Percentiles rank a stretch among this genome's conserved stretches.
These are phyloP conservation scores for Ceryle rudis DNA, from an alignment of 2,797 vertebrate species.

Conservation along the genomic window DNA sequence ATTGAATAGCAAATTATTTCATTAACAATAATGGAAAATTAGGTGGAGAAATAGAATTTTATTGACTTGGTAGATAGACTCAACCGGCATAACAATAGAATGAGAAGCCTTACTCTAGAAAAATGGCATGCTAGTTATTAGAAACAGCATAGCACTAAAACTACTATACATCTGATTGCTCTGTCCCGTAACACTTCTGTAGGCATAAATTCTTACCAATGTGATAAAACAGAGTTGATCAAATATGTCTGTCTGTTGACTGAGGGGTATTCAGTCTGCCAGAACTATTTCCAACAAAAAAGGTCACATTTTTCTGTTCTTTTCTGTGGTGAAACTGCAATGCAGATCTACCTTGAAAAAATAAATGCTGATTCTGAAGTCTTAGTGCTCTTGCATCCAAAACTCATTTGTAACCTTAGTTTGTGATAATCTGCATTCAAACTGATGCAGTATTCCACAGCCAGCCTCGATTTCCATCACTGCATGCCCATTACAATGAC, in stretches of 20 bases:
- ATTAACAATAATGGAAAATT: background rate
- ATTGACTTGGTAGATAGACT: background rate
- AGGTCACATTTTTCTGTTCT: background rate
- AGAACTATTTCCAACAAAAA: background rate
- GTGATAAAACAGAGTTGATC: background rate
- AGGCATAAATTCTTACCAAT: background rate
- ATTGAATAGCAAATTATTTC: background rate
- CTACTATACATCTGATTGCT: background rate
- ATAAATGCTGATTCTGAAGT: conserved; percentile 5
- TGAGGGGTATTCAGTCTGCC: background rate
- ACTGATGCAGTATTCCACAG: background rate
- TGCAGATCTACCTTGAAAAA: conserved; percentile 46
- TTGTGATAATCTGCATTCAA: background rate
- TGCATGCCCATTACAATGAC: background rate
- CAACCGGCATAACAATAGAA: background rate
- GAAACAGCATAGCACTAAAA: background rate
- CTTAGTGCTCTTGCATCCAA: background rate
- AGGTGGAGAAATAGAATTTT: background rate
- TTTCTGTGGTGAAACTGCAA: conserved; percentile 20
- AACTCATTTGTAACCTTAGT: background rate
- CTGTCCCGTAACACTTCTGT: background rate
- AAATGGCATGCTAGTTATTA: background rate
- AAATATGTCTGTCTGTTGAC: background rate
- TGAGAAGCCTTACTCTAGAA: background rate
- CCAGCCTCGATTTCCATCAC: background rate